These are phyloP conservation scores for Ctenochaetus hawaiiensis DNA, from an alignment of 2,797 vertebrate genomes.

Conservation along the genomic window DNA sequence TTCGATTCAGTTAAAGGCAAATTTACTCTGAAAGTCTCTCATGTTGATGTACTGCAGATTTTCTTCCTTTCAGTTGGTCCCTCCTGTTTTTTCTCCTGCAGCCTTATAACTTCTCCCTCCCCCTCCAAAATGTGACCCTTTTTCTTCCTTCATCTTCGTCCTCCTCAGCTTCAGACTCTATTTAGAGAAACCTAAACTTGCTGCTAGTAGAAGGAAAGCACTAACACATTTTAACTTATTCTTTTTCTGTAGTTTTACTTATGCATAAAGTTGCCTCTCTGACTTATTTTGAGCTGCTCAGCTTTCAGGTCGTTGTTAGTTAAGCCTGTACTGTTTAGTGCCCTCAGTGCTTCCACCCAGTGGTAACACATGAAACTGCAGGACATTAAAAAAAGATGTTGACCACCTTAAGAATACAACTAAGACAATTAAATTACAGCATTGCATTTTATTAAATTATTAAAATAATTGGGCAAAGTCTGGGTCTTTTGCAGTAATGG, in stretches of 20 bases:
- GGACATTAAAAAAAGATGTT: too few relatives aligned
- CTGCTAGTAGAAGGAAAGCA: neutral
- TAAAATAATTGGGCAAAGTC: too few relatives aligned
- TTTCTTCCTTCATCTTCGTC: neutral
- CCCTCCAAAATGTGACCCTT: neutral
- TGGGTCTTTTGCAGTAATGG: too few relatives aligned
- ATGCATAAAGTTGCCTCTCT: too few relatives aligned
- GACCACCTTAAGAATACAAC: too few relatives aligned
- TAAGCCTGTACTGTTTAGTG: too few relatives aligned
- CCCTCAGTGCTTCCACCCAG: constrained; percentile 6
- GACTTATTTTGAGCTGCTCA: too few relatives aligned
- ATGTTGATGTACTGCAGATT: neutral
- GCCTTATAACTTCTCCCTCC: neutral
- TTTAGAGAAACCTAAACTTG: too few relatives aligned
- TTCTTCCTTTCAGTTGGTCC: neutral
- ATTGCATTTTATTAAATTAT: too few relatives aligned
- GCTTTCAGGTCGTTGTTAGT: too few relatives aligned
- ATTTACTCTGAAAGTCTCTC: too few relatives aligned
- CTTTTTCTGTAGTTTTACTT: neutral
- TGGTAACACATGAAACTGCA: neutral
- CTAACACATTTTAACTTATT: neutral
- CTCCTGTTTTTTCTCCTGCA: neutral
- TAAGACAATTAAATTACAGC: too few relatives aligned
- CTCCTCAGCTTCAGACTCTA: neutral
- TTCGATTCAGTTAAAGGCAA: neutral